Base-by-base conservation (phyloP, 1,140 invertebrate genomes). In the Anastatus disparis region DNA sequence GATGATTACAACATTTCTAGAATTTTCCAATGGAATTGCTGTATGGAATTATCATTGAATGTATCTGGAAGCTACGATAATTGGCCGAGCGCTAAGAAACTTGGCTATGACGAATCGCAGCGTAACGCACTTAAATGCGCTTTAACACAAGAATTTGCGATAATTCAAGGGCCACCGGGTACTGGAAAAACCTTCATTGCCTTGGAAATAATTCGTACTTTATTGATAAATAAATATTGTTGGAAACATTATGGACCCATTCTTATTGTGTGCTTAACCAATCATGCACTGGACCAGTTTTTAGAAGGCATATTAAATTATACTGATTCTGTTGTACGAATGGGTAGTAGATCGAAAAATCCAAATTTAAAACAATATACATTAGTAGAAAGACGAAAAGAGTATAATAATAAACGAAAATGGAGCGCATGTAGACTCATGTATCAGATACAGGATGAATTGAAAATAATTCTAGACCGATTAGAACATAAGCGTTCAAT, bases 211-310 rank as follows among this genome's bases (percentile, higher is more conserved):
- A 86, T 89, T 0, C 81, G 89, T 71, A 87, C 87, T 3, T 77
- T 93, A 9, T 76, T 93, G 12, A 44, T 86, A 26, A 91, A 90
- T 76, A 67, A 81, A 7, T 48, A 72, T 3, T n/a, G 17, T 1
- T 79, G 77, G 76, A 76, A 75, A 22, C 61, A 75, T 3, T 50
- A 50, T 22, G 76, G 73, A 0, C 91, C 92, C 3, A 91, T 96
- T 62, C 80, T 96, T 2, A 86, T 96, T 13, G 89, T 96, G 20
- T 94, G 93, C 77, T 95, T 91, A 74, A 95, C 94, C 0, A 97
- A 96, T 79, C 93, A 96, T 82, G 94, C 95, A 1, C 79, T 97
- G 3, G 95, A 97, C 86, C 94, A 96, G 79, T 96, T 97, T 85
- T 81, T 97, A n/a, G 90, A 94, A 81, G 92, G 90, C 22, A 87